Percentiles rank a stretch among this genome's conserved stretches.
phyloP scores from a whole-genome alignment of 2,113 vertebrate genomes.

The Hypomesus transpacificus region DNA sequence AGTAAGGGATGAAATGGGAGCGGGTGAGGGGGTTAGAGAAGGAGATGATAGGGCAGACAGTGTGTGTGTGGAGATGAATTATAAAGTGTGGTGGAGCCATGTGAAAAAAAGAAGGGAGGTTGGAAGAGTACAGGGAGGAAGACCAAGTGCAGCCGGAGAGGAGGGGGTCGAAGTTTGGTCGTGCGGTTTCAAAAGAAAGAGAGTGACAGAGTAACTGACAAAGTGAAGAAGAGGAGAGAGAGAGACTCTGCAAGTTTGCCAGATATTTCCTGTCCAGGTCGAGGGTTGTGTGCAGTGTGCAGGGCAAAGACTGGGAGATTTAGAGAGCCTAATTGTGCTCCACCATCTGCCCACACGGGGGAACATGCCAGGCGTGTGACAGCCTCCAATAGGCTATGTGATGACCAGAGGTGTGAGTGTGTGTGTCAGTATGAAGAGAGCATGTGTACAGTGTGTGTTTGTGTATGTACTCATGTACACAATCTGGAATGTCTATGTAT shows the following conservation, averaged over 20 bases:
- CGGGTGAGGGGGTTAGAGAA: not conserved
- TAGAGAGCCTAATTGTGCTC: slow-evolving; percentile 71
- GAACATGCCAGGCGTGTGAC: slow-evolving; percentile 66
- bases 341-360: slow-evolving; percentile 76
- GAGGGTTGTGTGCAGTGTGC: slow-evolving; percentile 39
- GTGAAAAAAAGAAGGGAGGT: too few relatives aligned
- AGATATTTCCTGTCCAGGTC: slow-evolving; percentile 31
- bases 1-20: not conserved
- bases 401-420: slow-evolving; percentile 63
- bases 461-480: not conserved
- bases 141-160: not conserved
- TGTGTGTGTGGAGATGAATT: too few relatives aligned
- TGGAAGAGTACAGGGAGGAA: too few relatives aligned
- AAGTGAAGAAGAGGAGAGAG: slow-evolving; percentile 10
- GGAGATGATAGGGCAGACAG: not conserved
- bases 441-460: not conserved
- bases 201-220: not conserved
- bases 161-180: too few relatives aligned
- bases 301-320: slow-evolving; percentile 72
- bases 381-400: slow-evolving; percentile 61
- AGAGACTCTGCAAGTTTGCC: slow-evolving; percentile 25
- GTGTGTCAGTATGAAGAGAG: not conserved
- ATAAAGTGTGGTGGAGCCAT: too few relatives aligned
- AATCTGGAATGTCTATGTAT: not conserved
- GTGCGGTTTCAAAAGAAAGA: too few relatives aligned